Conservation (phyloP, 2,797 vertebrate genomes). For the Arnoldichthys spilopterus region DNA sequence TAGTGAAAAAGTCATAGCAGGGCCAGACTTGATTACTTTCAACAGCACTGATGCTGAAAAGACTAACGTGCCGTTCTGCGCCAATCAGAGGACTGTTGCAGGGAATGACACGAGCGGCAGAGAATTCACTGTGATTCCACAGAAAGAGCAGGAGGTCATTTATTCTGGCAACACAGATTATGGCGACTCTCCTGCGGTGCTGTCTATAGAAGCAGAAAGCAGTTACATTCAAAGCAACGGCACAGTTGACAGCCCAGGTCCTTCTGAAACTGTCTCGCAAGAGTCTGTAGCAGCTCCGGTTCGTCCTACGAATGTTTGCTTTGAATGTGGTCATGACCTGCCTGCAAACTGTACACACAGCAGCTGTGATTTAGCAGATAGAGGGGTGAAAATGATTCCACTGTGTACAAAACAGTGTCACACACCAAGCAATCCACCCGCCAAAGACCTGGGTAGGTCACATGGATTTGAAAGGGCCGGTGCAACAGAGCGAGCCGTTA, state of each 20-base stretch:
- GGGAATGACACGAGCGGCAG: not conserved
- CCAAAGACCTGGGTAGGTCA: slow-evolving; percentile 9
- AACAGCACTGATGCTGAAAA: not conserved
- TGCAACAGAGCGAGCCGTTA: slow-evolving; percentile 12
- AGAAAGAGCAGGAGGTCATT: slow-evolving; percentile 53
- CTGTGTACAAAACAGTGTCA: slow-evolving; percentile 19
- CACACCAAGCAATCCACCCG: not conserved
- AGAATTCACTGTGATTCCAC: slow-evolving; percentile 41
- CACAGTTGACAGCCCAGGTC: slow-evolving; percentile 25
- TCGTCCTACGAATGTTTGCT: slow-evolving; percentile 23
- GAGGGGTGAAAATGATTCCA: slow-evolving; percentile 22
- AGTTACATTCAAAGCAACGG: not conserved
- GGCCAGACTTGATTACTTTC: slow-evolving; percentile 5
- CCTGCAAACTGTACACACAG: slow-evolving; percentile 30
- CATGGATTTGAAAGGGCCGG: not conserved
- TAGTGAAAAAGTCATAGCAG: slow-evolving; percentile 9
- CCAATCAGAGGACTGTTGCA: not conserved
- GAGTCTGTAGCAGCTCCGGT: slow-evolving; percentile 2
- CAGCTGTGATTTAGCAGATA: slow-evolving; percentile 3
- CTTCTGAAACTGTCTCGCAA: slow-evolving; percentile 19
- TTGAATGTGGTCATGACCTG: slow-evolving; percentile 30
- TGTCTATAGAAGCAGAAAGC: not conserved
- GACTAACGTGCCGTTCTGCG: not conserved
- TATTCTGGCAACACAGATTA: slow-evolving; percentile 41
- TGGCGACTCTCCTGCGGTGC: slow-evolving; percentile 29